These are phyloP conservation scores for Lutjanus argentimaculatus DNA, from an alignment of 2,797 vertebrate species.

Conservation along the genomic window DNA sequence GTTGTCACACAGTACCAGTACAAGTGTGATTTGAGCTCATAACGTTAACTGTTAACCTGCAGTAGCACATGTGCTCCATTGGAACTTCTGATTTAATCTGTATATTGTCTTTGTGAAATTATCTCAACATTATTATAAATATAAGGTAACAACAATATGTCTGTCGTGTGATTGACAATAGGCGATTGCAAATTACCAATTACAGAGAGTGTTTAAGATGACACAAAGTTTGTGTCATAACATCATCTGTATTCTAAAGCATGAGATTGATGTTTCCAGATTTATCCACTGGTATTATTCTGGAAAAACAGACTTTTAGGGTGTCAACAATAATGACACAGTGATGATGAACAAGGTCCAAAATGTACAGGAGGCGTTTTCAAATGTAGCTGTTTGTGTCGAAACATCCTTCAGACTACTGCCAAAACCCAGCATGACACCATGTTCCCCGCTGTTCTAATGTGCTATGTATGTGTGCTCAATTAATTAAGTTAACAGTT, in stretches of 20 bases:
- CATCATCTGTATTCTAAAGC: neutral
- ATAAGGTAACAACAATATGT: neutral
- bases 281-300: neutral
- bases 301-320: neutral
- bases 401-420: neutral
- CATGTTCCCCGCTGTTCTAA: slow-evolving; percentile 5
- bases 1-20: neutral
- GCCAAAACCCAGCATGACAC: neutral
- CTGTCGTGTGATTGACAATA: neutral
- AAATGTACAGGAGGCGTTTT: slow-evolving; percentile 1
- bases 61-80: too few relatives aligned
- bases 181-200: neutral
- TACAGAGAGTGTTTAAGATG: neutral
- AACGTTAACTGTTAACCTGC: neutral
- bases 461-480: neutral
- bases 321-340: neutral
- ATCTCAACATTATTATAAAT: neutral
- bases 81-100: too few relatives aligned
- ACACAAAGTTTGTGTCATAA: too few relatives aligned
- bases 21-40: neutral
- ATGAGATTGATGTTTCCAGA: neutral
- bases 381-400: slow-evolving; percentile 1
- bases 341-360: neutral
- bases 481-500: neutral
- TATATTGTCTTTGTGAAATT: too few relatives aligned